Evolutionary conservation across 1,140 invertebrate genomes (phyloP), one percentile per base, ranked within the genome.

Genomic region (Macrostomum lignano): DNA sequence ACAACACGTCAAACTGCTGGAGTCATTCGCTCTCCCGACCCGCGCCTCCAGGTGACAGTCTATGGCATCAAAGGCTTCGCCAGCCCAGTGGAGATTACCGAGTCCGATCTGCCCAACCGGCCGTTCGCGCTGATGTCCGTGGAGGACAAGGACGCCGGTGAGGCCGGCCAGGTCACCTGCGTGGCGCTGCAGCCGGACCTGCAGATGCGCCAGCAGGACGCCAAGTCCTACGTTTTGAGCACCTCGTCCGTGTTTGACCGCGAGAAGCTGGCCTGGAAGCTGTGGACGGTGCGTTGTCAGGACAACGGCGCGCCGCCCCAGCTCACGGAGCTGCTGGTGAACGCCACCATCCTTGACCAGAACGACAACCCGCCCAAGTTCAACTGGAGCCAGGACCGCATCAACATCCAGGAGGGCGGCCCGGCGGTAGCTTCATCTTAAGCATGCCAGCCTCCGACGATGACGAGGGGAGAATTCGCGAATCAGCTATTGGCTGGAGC

Each of bases 291-390:
- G 13, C 59, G 71, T 17, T 82, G 79, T 3, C 70, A 67, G n/a
- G 82, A 51, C 28, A 42, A 42, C 14, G 49, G 47, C 2, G 19
- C 15, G 0, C 43, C 42, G 1, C 35, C 26, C 3, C 19, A 15
- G 9, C 15, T 17, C 3, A 15, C 26, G 26, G 19, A 14, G 19
- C 15, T 14, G 19, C 7, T 28, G 15, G 14, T 28, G 7, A 28
- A 28, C 3, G 78, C 79, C 37, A 84, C 82, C 42, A 56, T 82
- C 0, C 78, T 74, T 40, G 75, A 82, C 45, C 76, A 82, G 46
- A 36, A 17, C 31, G 35, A 33, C 14, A 17, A 35, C 7, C 14
- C 9, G 20, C 10, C 29, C 29, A 25, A 14, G 3, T 28, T 28
- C 9, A 14, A 28, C 4, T 28, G 14, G 9, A 5, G 14, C 15